Conservation (phyloP, 2,888 invertebrate species). For the Leptinotarsa tumamoca region DNA sequence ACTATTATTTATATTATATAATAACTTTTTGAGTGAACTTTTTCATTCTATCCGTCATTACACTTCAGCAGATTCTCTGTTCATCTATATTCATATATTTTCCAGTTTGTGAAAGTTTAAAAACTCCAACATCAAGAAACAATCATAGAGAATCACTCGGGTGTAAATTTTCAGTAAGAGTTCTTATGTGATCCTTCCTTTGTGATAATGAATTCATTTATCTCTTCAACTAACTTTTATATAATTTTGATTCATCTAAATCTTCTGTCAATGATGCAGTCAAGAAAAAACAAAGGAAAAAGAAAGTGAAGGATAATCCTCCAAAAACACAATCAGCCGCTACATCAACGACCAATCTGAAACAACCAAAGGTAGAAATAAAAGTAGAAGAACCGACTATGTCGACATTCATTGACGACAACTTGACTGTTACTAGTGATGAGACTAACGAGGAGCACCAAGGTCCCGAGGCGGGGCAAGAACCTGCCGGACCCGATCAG, state of each 20-base stretch:
- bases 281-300: conserved; percentile 63
- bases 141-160: too few relatives aligned
- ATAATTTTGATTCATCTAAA: neutral
- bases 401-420: conserved; percentile 14
- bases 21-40: too few relatives aligned
- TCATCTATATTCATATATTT: too few relatives aligned
- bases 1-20: too few relatives aligned
- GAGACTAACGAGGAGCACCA: conserved; percentile 61
- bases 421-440: conserved; percentile 40
- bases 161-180: too few relatives aligned
- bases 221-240: too few relatives aligned
- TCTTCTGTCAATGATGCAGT: conserved; percentile 40
- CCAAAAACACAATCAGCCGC: conserved; percentile 55
- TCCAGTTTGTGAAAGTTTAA: too few relatives aligned
- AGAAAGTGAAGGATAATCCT: conserved; percentile 62
- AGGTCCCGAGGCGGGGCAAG: conserved; percentile 70
- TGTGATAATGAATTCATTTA: too few relatives aligned
- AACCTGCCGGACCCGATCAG: conserved; percentile 71
- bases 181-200: too few relatives aligned
- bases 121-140: too few relatives aligned
- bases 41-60: too few relatives aligned
- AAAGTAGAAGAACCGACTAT: conserved; percentile 19
- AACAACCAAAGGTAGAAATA: conserved; percentile 43
- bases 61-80: too few relatives aligned
- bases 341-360: conserved; percentile 50